A percentile compares a stretch with the other conserved stretches of the same genome.
These are phyloP conservation scores for Coelopa pilipes DNA, from an alignment of 2,888 invertebrate genomes.

Conservation along the genomic window DNA sequence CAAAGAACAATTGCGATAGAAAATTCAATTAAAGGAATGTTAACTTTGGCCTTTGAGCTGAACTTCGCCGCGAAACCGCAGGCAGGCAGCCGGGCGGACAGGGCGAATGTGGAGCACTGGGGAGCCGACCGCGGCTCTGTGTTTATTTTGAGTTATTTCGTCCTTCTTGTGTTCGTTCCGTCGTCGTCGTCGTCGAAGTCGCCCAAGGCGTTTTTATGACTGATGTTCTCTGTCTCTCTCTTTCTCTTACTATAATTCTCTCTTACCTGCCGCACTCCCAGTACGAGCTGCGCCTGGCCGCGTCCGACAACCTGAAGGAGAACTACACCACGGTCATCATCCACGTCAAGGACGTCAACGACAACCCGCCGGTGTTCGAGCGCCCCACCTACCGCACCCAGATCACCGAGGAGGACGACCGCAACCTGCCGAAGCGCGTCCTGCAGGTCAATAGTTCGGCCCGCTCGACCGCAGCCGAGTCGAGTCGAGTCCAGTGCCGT, in stretches of 20 bases:
- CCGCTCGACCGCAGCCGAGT: too few species aligned
- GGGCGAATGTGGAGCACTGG: neutral
- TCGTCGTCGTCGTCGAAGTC: neutral
- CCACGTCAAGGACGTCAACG: constrained; percentile 97
- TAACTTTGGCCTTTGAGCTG: constrained; percentile 7
- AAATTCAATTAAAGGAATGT: constrained; percentile 20
- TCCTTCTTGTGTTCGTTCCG: neutral
- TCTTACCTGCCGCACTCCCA: constrained; percentile 67
- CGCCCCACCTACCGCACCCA: constrained; percentile 93
- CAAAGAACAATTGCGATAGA: constrained; percentile 4
- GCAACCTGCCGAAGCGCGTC: constrained; percentile 92
- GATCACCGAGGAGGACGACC: constrained; percentile 95
- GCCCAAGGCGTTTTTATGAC: neutral
- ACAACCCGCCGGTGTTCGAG: constrained; percentile 97
- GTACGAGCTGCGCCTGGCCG: constrained; percentile 94
- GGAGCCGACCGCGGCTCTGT: neutral
- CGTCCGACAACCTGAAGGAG: constrained; percentile 96
- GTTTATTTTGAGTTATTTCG: constrained; percentile 16
- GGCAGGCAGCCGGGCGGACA: neutral
- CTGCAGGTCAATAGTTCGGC: constrained; percentile 75
- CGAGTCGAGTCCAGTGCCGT: neutral
- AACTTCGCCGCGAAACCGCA: constrained; percentile 6
- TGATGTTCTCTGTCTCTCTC: neutral
- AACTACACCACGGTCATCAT: constrained; percentile 97
- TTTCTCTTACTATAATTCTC: neutral